phyloP scores from a whole-genome alignment of 2,797 vertebrate species.

The Platalea minor region DNA sequence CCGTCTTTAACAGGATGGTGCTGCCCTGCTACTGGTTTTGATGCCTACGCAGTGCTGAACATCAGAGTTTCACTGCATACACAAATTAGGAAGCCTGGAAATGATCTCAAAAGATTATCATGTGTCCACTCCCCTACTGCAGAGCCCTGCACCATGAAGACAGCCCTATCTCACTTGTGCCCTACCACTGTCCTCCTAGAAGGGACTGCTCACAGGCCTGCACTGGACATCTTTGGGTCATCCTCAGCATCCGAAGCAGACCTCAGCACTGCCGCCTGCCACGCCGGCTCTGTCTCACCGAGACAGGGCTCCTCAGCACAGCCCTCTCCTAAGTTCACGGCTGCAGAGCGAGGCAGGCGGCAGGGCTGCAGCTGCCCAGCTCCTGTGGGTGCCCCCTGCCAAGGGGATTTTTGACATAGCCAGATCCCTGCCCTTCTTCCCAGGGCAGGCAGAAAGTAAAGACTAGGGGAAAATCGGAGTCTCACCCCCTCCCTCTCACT shows the following conservation, averaged over 20 bases:
- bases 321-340: background rate
- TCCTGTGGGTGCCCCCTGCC: rapidly evolving
- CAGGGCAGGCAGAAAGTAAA: background rate
- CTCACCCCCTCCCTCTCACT: background rate
- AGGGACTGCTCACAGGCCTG: background rate
- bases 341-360: background rate
- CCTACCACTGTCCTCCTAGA: background rate
- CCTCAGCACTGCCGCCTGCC: background rate
- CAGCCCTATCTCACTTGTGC: no score
- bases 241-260: background rate
- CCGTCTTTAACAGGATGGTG: background rate
- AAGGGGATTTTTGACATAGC: background rate
- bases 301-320: background rate
- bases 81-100: background rate
- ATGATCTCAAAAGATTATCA: background rate
- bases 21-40: background rate
- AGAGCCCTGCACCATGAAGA: background rate
- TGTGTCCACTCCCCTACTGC: no score
- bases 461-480: background rate
- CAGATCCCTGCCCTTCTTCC: background rate
- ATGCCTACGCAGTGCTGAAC: background rate
- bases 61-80: background rate
- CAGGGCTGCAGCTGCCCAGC: background rate
- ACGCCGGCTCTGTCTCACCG: rapidly evolving
- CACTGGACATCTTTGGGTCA: background rate